Evolutionary conservation across 2,888 invertebrate species (phyloP).

Genomic region (Dioctria rufipes): DNA sequence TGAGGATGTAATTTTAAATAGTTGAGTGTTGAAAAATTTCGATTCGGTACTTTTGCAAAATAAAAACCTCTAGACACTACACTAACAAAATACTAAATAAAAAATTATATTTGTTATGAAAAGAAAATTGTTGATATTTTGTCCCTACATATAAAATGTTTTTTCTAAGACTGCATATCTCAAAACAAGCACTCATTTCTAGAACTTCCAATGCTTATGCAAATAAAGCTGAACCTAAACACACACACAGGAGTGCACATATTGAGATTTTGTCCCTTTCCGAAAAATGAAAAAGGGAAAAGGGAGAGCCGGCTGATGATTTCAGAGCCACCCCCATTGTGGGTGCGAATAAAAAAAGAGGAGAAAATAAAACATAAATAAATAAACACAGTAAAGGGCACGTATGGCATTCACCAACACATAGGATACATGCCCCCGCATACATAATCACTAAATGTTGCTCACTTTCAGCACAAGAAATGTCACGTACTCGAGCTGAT

Average conservation of each 20-base stretch:
- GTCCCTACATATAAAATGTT: too few relatives aligned
- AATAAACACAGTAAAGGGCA: not conserved
- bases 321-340: conserved; percentile 34
- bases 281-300: conserved; percentile 32
- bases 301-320: conserved; percentile 22
- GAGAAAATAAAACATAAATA: conserved; percentile 15
- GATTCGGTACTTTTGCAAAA: too few relatives aligned
- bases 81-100: too few relatives aligned
- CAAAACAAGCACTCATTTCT: conserved; percentile 6
- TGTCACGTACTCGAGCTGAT: conserved; percentile 60
- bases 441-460: conserved; percentile 3
- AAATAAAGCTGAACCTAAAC: conserved; percentile 3
- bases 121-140: too few relatives aligned
- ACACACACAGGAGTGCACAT: conserved; percentile 2
- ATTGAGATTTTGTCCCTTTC: conserved; percentile 39
- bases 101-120: too few relatives aligned
- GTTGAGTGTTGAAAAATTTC: too few relatives aligned
- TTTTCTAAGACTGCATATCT: too few relatives aligned
- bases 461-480: conserved; percentile 38
- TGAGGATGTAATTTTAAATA: too few relatives aligned
- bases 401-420: not conserved
- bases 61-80: too few relatives aligned
- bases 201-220: conserved; percentile 17
- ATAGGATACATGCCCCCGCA: not conserved
- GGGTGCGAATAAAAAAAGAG: conserved; percentile 1